A percentile compares a stretch with the other conserved stretches of the same genome.
Conservation (phyloP, 2,888 invertebrate species). For the Xylota sylvarum region DNA sequence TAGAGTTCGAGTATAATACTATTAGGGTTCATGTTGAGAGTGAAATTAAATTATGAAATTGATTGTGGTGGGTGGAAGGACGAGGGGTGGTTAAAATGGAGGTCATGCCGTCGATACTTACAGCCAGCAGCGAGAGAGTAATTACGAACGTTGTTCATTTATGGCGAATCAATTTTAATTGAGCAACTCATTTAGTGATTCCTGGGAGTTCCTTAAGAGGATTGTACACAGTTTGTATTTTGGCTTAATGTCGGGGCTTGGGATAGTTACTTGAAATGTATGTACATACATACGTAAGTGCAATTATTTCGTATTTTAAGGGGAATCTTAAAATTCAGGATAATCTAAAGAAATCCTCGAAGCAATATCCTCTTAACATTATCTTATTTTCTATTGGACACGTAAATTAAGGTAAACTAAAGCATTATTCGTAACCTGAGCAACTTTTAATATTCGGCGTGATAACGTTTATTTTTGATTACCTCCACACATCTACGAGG, state of each 20-base stretch:
- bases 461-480: no score
- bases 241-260: background rate
- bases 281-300: no score
- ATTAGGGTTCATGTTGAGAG: slow-evolving; percentile 60
- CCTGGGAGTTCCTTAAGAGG: background rate
- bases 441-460: no score
- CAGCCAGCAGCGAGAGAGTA: slow-evolving; percentile 12
- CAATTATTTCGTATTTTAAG: no score
- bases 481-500: no score
- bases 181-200: slow-evolving; percentile 44
- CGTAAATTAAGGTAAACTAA: no score
- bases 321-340: no score
- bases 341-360: no score
- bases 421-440: no score
- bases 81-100: background rate
- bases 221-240: background rate
- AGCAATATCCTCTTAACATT: no score
- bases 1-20: slow-evolving; percentile 67
- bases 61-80: slow-evolving; percentile 30
- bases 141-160: slow-evolving; percentile 42
- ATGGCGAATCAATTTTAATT: slow-evolving; percentile 60
- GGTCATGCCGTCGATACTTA: background rate
- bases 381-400: no score
- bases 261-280: no score
- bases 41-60: slow-evolving; percentile 73